Base-by-base conservation (phyloP, 2,888 invertebrate genomes). In the Sceliomorpha sp. region DNA sequence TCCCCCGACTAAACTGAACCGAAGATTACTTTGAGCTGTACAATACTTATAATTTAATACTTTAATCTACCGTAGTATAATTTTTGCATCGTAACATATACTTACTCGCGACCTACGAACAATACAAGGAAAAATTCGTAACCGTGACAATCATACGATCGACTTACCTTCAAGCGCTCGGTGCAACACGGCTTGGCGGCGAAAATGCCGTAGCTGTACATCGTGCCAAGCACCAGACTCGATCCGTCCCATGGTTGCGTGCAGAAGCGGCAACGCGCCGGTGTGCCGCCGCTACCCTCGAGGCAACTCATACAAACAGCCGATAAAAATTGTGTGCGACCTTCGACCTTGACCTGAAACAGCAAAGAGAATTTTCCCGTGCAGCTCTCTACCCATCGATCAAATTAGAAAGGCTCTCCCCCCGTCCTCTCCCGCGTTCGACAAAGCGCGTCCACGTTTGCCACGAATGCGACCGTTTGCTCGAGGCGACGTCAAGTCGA, bases 161-260 rank as follows among this genome's bases (percentile, higher is more conserved):
- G n/a, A 72, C 59, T 63, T 85, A 97, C 96, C 93, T 95, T 96
- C 80, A 98, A 92, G 79, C 98, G 92, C 85, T 97, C 96, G 84
- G 94, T 92, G 90, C 98, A 98, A 89, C 98, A 99, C 10, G 98
- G 97, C 90, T 95, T 96, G 68, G 98, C 97, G 87, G 98, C 98
- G 89, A 99, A 98, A 79, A 99, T 96, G 89, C 99, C 98, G 86
- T 98, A 99, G 66, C 97, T 96, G 90, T 99, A 99, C 96, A 98
- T 98, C 73, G 98, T 98, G 74, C 98, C 98, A 60, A 98, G 92
- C 59, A 98, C 96, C 70, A 98, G 92, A 47, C 96, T 95, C 14
- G 96, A 94, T 15, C 98, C 98, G 85, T 97, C 96, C 97, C 97
- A 98, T 78, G 93, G 94, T 80, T 93, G 93, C 42, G 92, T 92